Evolutionary conservation across 2,888 invertebrate species (phyloP), one percentile per base, ranked within the genome.

Genomic region (Apantesis nais): DNA sequence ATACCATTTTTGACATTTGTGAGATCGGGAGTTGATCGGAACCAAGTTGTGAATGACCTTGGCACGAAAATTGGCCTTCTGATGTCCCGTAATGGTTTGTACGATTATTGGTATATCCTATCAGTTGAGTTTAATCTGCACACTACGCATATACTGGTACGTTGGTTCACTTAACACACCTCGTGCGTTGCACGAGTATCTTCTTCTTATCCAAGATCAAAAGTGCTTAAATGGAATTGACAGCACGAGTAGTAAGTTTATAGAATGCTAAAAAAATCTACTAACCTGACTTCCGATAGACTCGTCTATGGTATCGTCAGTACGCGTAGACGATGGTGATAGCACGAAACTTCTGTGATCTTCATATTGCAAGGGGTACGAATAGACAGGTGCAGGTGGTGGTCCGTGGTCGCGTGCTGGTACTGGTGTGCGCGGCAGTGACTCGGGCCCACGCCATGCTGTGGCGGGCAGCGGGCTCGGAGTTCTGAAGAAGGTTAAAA

Each of bases 261-360:
- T 22, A 2, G 1, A 34, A 34, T 5, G 34, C 34, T 34, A 34
- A 61, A 61, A 34, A 2, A 34, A 48, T 31, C 3, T 34, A 83
- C 91, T 90, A 82, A 96, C 96, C 95, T 96, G 96, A 85, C 95
- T 96, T 55, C 91, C 91, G 67, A 96, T 95, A 68, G 96, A 96
- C 77, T 95, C 95, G 77, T 95, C 93, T 44, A 90, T 58, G 12
- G 91, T 91, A 22, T 95, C 95, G 52, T 95, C 95, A n/a, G 91
- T 94, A 78, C 93, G 90, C 1, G 78, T 85, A 58, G 93, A 92
- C 2, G 90, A 78, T 0, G 94, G 93, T 8, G 95, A 92, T 65
- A 94, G 81, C 83, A 93, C 76, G 71, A 91, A 72, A 48, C 87
- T 89, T 71, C 93, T 85, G 88, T 90, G 93, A 12, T 95, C 94